Evolutionary conservation across 2,113 vertebrate species (phyloP).

Genomic region (Narcine bancroftii): DNA sequence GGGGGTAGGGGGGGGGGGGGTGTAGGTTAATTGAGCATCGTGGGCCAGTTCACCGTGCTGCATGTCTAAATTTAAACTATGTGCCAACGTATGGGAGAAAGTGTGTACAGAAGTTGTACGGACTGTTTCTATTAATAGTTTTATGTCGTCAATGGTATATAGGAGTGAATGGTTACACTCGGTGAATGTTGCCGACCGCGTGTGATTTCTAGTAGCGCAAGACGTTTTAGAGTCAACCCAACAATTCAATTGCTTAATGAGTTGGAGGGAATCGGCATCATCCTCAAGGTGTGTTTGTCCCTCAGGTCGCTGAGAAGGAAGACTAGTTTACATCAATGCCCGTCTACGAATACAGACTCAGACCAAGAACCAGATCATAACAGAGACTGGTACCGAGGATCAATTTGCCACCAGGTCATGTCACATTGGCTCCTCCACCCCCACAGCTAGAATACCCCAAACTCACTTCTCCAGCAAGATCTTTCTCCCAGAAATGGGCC

Average conservation of each 20-base stretch:
- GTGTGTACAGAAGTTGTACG: background rate
- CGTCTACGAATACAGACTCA: too few relatives aligned
- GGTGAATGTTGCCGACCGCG: background rate
- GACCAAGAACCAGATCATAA: too few relatives aligned
- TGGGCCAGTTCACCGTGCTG: too few relatives aligned
- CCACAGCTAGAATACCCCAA: background rate
- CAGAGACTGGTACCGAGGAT: background rate
- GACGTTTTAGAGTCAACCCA: background rate
- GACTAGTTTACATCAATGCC: too few relatives aligned
- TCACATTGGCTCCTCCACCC: background rate
- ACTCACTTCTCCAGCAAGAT: background rate
- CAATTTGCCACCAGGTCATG: background rate
- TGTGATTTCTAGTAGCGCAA: background rate
- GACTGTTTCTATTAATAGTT: background rate
- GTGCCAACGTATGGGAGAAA: too few relatives aligned
- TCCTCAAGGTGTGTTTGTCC: background rate
- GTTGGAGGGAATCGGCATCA: too few relatives aligned
- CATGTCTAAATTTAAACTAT: too few relatives aligned
- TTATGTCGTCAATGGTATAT: background rate
- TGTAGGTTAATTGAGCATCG: too few relatives aligned
- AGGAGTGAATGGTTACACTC: background rate
- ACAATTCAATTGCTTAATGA: background rate
- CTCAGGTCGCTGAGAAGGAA: background rate
- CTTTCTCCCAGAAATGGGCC: background rate
- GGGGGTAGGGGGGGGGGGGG: too few relatives aligned